Base-by-base conservation (phyloP, 2,888 invertebrate species). In the Bruchidius siliquastri region DNA sequence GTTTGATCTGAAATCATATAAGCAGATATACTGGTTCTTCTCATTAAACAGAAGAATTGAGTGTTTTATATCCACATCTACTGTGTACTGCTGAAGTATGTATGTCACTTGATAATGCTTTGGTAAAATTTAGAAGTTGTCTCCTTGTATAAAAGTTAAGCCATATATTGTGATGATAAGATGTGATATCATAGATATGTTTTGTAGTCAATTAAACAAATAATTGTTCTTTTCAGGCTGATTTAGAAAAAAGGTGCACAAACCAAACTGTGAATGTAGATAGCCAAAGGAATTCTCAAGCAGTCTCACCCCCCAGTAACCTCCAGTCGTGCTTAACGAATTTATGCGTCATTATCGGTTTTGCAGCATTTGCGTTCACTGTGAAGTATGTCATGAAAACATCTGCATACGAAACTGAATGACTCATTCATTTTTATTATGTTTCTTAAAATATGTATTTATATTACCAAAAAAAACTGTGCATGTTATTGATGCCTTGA, bases 311-410 rank as follows among this genome's bases (percentile, higher is more conserved):
- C 81, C 90, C 92, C 80, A 92, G 92, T 80, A 92, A 91, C 81
- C 88, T 94, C 86, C 91, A 94, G 82, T 92, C 93, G 81, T 92
- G 95, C 79, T 87, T 97, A 82, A 93, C 96, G 79, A 97, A 97
- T 88, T 88, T 96, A 80, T 91, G 94, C 86, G 95, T 97, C 80
- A 90, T 97, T 76, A 90, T 96, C 79, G 95, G 96, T 78, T 95
- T 97, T 87, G 96, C 95, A 79, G 94, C 94, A 79, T 97, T 98
- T 86, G 96, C 96, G 71, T 95, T 94, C 84, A 94, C 94, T 85
- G 97, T 98, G 76, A 96, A 96, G 90, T 96, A 95, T 88, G 96
- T 98, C 79, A 88, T 96, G 86, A 91, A 92, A 85, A 93, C 91
- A 84, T 91, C 93, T 85, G 91, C 92, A 82, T 90, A 90, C 3